Evolutionary conservation across 2,888 invertebrate genomes (phyloP).

Genomic region (Lordiphosa andalusiaca): DNA sequence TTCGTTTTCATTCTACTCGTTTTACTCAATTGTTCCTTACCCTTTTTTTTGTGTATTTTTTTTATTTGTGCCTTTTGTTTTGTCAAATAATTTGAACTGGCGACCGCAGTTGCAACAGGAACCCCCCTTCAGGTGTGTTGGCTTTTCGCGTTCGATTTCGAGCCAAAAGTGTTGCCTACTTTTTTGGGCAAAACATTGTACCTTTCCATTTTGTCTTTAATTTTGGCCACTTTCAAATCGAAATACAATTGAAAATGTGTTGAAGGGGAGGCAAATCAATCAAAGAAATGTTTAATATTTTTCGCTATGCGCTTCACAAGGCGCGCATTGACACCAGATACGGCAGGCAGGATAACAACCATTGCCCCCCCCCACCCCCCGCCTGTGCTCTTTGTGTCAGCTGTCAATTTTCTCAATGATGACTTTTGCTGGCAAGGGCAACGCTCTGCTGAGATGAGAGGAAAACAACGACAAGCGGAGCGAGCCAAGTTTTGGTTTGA

Average conservation of each 20-base stretch:
- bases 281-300: constrained; percentile 55
- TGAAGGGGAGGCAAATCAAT: constrained; percentile 46
- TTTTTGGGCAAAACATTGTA: constrained; percentile 1
- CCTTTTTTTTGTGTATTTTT: background rate
- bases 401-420: constrained; percentile 31
- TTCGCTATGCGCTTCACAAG: constrained; percentile 44
- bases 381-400: constrained; percentile 23
- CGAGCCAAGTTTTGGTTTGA: background rate
- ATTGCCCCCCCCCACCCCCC: constrained; percentile 11
- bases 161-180: background rate
- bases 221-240: background rate
- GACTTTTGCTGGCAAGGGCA: constrained; percentile 20
- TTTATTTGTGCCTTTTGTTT: constrained; percentile 36
- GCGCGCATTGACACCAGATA: constrained; percentile 22
- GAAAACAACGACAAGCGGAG: background rate
- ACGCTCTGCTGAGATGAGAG: background rate
- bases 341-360: constrained; percentile 7
- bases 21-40: constrained; percentile 2
- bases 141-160: constrained; percentile 1
- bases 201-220: constrained; percentile 1
- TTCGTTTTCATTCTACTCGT: constrained; percentile 12
- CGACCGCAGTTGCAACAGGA: constrained; percentile 20
- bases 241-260: constrained; percentile 4
- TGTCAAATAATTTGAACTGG: constrained; percentile 33
- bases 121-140: constrained; percentile 14